These are phyloP conservation scores for Hapalemur alaotrensis DNA, from an alignment of 2,797 vertebrate species.

Conservation along the genomic window DNA sequence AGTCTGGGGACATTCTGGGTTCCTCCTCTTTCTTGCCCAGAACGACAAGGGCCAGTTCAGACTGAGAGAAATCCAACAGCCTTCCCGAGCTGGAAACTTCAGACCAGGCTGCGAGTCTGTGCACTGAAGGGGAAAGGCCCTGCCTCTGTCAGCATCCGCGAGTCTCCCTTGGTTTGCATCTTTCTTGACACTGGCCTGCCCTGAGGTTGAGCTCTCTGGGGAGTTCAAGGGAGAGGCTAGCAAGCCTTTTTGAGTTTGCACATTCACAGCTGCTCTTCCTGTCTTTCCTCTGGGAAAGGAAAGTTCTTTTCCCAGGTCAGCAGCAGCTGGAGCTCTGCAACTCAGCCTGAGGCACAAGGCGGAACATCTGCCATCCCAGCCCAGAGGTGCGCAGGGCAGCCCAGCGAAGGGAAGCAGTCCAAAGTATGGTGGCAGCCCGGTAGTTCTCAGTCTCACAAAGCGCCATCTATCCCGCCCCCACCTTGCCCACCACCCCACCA, in stretches of 20 bases:
- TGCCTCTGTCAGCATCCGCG: neutral
- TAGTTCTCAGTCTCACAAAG: slow-evolving; percentile 42
- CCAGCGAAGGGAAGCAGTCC: neutral
- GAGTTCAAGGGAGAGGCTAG: neutral
- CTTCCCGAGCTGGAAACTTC: neutral
- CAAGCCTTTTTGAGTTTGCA: neutral
- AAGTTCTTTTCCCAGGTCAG: neutral
- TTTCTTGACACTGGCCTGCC: neutral
- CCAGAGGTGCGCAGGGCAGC: neutral
- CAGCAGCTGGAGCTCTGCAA: neutral
- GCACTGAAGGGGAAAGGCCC: neutral
- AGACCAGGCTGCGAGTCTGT: neutral
- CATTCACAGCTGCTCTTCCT: neutral
- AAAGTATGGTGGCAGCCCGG: neutral
- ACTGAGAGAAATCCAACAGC: neutral
- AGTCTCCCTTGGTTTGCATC: neutral
- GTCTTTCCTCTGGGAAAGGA: neutral
- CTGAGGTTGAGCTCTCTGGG: neutral
- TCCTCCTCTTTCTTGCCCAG: slow-evolving; percentile 25
- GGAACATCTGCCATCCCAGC: neutral
- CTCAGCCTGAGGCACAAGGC: neutral
- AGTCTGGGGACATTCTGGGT: neutral
- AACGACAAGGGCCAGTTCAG: neutral
- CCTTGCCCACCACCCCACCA: neutral
- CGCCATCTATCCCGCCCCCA: neutral